These are phyloP conservation scores for Ophraella communa DNA, from an alignment of 2,888 invertebrate genomes.

Conservation along the genomic window DNA sequence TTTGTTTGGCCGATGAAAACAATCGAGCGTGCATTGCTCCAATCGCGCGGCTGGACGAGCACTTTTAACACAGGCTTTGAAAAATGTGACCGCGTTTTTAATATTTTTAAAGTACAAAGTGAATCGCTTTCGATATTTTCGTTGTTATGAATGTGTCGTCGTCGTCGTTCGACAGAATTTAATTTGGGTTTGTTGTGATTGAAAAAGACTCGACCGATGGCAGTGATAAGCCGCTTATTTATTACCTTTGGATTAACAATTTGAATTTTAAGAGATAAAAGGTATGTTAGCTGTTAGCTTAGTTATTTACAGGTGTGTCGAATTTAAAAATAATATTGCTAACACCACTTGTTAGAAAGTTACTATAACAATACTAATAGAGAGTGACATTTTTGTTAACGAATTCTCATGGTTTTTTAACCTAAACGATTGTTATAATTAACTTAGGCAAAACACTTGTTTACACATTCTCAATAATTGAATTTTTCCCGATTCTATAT, in stretches of 20 bases:
- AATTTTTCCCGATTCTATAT: too few relatives aligned
- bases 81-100: slow-evolving; percentile 26
- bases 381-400: too few relatives aligned
- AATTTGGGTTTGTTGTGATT: background rate
- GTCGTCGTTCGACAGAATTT: background rate
- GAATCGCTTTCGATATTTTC: slow-evolving; percentile 11
- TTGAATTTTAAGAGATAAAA: slow-evolving; percentile 1
- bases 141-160: background rate
- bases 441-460: too few relatives aligned
- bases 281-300: background rate
- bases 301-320: slow-evolving; percentile 5
- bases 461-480: too few relatives aligned
- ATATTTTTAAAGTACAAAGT: slow-evolving; percentile 9
- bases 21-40: slow-evolving; percentile 31
- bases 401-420: too few relatives aligned
- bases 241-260: slow-evolving; percentile 5
- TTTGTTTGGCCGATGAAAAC: slow-evolving; percentile 28
- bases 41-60: slow-evolving; percentile 18
- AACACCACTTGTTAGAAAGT: background rate
- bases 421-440: too few relatives aligned
- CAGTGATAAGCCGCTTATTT: background rate
- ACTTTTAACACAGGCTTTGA: slow-evolving; percentile 12
- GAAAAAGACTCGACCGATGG: background rate
- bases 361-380: background rate
- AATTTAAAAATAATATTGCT: background rate